Conservation (phyloP, 2,888 invertebrate species). For the Ditula angustiorana region DNA sequence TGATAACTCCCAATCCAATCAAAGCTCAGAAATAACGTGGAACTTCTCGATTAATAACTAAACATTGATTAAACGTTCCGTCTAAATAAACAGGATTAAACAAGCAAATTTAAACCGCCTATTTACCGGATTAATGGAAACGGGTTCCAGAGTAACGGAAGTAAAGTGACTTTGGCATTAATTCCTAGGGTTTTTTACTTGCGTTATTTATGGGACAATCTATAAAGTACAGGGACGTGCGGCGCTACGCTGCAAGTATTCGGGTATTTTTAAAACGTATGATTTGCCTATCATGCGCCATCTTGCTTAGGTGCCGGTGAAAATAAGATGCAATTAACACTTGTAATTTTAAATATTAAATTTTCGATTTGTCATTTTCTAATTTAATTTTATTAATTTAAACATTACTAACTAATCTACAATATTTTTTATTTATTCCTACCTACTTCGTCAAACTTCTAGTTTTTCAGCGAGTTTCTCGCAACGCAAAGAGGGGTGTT, state of each 20-base stretch:
- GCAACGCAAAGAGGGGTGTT: too few species aligned
- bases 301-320: too few species aligned
- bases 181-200: slow-evolving; percentile 56
- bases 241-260: not conserved
- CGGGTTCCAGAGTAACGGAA: slow-evolving; percentile 6
- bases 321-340: too few species aligned
- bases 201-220: slow-evolving; percentile 78
- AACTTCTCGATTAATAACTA: slow-evolving; percentile 16
- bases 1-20: not conserved
- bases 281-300: too few species aligned
- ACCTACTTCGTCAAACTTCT: too few species aligned
- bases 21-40: slow-evolving; percentile 3
- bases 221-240: slow-evolving; percentile 43
- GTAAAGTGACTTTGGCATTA: slow-evolving; percentile 52
- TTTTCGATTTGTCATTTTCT: too few species aligned
- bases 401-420: too few species aligned
- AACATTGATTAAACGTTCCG: slow-evolving; percentile 32
- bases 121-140: slow-evolving; percentile 39
- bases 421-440: too few species aligned
- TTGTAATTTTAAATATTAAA: too few species aligned
- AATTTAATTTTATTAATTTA: too few species aligned
- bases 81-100: slow-evolving; percentile 29
- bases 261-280: too few species aligned
- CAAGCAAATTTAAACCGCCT: slow-evolving; percentile 31
- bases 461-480: too few species aligned